Conservation (phyloP, 2,888 invertebrate species). For the Scaptomyza cyrtandrae region DNA sequence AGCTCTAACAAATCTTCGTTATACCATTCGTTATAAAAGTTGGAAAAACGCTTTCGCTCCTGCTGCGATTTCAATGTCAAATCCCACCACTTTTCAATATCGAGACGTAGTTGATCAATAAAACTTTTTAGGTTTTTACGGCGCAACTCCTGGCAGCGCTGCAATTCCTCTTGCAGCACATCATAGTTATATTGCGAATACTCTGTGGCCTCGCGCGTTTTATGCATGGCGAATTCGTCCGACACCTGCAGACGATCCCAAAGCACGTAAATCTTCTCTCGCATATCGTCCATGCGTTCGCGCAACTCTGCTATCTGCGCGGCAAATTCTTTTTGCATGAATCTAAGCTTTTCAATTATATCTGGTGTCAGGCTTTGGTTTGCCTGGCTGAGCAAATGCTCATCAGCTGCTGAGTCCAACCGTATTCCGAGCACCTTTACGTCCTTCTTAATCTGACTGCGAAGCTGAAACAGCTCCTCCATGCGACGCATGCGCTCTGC, state of each 20-base stretch:
- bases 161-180: slow-evolving; percentile 87
- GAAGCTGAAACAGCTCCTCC: slow-evolving; percentile 81
- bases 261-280: slow-evolving; percentile 87
- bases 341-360: slow-evolving; percentile 87
- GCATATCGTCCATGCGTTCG: slow-evolving; percentile 86
- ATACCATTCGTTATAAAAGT: slow-evolving; percentile 88
- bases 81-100: slow-evolving; percentile 85
- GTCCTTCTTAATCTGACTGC: slow-evolving; percentile 83
- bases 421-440: slow-evolving; percentile 82
- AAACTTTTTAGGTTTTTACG: slow-evolving; percentile 89
- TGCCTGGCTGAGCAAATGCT: slow-evolving; percentile 84
- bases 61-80: slow-evolving; percentile 88
- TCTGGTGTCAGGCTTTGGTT: slow-evolving; percentile 87
- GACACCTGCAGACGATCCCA: slow-evolving; percentile 92
- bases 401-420: slow-evolving; percentile 74
- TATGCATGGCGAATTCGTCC: slow-evolving; percentile 87
- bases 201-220: slow-evolving; percentile 84
- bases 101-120: slow-evolving; percentile 87
- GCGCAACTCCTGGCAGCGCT: slow-evolving; percentile 90
- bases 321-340: slow-evolving; percentile 86
- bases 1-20: slow-evolving; percentile 86
- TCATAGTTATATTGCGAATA: slow-evolving; percentile 58
- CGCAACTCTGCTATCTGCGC: slow-evolving; percentile 87
- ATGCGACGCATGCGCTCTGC: slow-evolving; percentile 86
- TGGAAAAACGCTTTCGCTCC: slow-evolving; percentile 87